Base-by-base conservation (phyloP, 1,140 invertebrate genomes). In the Lasioglossum baleicum region DNA sequence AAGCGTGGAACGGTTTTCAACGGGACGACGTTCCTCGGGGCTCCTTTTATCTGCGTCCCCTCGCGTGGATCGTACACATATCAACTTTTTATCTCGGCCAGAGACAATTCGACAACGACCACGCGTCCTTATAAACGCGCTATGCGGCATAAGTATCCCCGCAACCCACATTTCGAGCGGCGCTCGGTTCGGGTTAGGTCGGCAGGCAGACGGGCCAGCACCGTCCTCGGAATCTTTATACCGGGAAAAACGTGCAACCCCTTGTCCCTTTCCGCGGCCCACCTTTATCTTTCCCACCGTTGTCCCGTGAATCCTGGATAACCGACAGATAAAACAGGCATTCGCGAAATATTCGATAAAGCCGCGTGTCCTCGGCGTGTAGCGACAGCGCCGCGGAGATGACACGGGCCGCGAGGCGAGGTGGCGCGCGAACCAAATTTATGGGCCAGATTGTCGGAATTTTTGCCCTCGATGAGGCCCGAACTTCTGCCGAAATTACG, bases 101-200 rank as follows among this genome's bases (percentile, higher is more conserved):
- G n/a, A 83, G 81, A 87, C 86, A 88, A 88, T 88, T 88, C 86
- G 81, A 88, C 86, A 87, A 88, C 80, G 86, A 80, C 76, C 77
- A 65, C 66, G 81, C 83, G 69, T 87, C 70, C 85, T 85, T 77
- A 78, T 75, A 76, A 86, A 75, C 51, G n/a, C 48, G 22, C 77
- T 53, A 61, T 67, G 51, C 51, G 48, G 67, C 53, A 22, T 69
- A 79, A 75, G 68, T 77, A 26, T 67, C 20, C 42, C 66, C 26
- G 7, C 75, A 72, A 42, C 42, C 53, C 53, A 58, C 53, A 58
- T 58, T 58, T 20, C 3, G 20, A n/a, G n/a, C n/a, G n/a, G n/a
- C n/a, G n/a, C n/a, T n/a, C n/a, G n/a, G n/a, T n/a, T n/a, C n/a
- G n/a, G n/a, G n/a, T n/a, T n/a, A n/a, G n/a, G n/a, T n/a, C n/a